Evolutionary conservation across 2,797 vertebrate species (phyloP), one percentile per base, ranked within the genome.

Genomic region (Halcyon smyrnensis): DNA sequence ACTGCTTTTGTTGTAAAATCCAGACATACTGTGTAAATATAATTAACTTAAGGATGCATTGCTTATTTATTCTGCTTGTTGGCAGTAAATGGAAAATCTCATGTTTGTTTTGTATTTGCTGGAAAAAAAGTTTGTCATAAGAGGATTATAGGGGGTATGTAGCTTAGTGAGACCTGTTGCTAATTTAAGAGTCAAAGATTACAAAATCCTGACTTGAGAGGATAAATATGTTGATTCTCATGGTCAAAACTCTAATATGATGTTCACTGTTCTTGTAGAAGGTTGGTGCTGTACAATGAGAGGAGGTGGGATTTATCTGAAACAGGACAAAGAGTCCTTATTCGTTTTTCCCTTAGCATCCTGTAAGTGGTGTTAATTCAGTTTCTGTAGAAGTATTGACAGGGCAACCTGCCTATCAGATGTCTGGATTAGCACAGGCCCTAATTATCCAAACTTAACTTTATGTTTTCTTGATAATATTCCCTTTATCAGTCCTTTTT

Each of bases 31-130:
- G n/a, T 93, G 64, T 64, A 92, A 85, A 92, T 74, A 64, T 67
- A 60, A 34, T 89, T 92, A 53, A 86, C 64, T 95, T 36, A 62
- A 92, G 71, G 84, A 86, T 62, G 73, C 32, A 30, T 12, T 85
- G 34, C 50, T 93, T 91, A 57, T 87, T 94, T 87, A 16, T 73
- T 94, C 34, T 87, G 69, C 70, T 92, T 88, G 83, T 94, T 96
- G 70, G 65, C 20, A 91, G 69, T 77, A 96, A 75, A 83, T 89
- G 80, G 83, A 95, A 92, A 94, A 91, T 68, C 71, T 88, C 92
- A 65, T 84, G 39, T 56, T 80, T 32, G 30, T 77, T 92, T 59
- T 94, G 53, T 87, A 79, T 94, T 91, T 92, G 45, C 54, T 95
- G 82, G 68, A 50, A 36, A 56, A 92, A 81, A 45, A 84, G 70